Evolutionary conservation across 2,797 vertebrate genomes (phyloP), one percentile per base, ranked within the genome.

Genomic region (Anisognathus igniventris): DNA sequence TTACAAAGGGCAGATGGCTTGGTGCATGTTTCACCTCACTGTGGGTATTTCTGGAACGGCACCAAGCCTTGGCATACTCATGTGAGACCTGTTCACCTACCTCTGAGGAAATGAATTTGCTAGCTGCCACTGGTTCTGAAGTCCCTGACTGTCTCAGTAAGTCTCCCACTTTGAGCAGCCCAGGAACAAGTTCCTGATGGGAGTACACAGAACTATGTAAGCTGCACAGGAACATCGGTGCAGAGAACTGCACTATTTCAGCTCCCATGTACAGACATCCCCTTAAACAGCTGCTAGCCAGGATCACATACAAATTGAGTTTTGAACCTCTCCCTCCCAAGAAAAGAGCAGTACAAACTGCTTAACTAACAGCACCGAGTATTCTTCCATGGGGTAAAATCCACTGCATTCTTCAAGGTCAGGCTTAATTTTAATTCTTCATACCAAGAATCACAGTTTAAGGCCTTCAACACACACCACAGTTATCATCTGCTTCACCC

Each of bases 381-480:
- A 92, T 80, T 80, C 50, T 67, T 88, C 28, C 5, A 28, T 56
- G 61, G 76, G 72, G 74, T 91, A 88, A 90, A 81, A 94, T 80
- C 76, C 86, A 90, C 27, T 73, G 95, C 77, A 90, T 90, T 88
- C 94, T 96, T 92, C 87, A 91, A 58, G 89, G 83, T 96, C 93
- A 95, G 92, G 94, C 80, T 86, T 90, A 78, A 93, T 90, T 79
- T 84, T 25, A 92, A 64, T 72, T 95, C 93, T 91, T 96, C 91
- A 97, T 92, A 90, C 88, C 85, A 95, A 96, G 67, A 96, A 87
- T 92, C 85, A 96, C 93, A 97, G 90, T 83, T 96, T 97, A 97
- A 97, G 97, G 97, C 96, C 89, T 95, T 93, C 90, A 91, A 64
- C 20, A 76, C 79, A 66, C 57, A 84, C 50, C 79, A 79, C 72